Evolutionary conservation across 1,140 invertebrate species (phyloP), one percentile per base, ranked within the genome.

Genomic region (Papilio polytes): DNA sequence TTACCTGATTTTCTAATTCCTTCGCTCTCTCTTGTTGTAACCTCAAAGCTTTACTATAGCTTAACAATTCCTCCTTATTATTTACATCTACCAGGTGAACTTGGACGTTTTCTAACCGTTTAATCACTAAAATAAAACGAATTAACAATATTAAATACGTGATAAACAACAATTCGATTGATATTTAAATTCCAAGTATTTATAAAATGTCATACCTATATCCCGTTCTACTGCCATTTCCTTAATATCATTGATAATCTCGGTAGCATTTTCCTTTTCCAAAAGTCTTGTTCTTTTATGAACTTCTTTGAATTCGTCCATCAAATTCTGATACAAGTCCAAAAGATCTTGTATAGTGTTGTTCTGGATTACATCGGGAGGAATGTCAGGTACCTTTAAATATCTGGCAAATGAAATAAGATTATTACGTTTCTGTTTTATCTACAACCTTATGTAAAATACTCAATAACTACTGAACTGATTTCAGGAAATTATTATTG

Each of bases 171-270:
- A 36, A 63, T 13, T 36, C 10, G 36, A 31, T 56, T 7, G 3
- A 13, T n/a, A n/a, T n/a, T n/a, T n/a, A n/a, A 18, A 36, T 78
- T 66, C 3, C 18, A 22, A 66, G 44, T 8, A 3, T 22, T 44
- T 63, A 2, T 22, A 56, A 53, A 22, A 53, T 36, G 26, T 36
- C 70, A 41, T 89, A 96, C 96, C 95, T 85, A 97, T 97, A 88
- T 98, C 97, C 90, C 97, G 97, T 91, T 98, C 98, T 44, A 97
- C 97, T 85, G 98, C 97, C 98, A 98, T 98, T 53, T 98, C 96
- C 86, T 96, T 96, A 12, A 98, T 97, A 89, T 98, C 98, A 84
- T 97, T 97, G 59, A 97, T 96, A 53, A 97, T 95, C 92, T 97
- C 97, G 18, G 95, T 90, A 0, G 96, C 94, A 81, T 94, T 96